Conservation (phyloP, 64 coral and sea anemone species). For the Montipora foliosa region DNA sequence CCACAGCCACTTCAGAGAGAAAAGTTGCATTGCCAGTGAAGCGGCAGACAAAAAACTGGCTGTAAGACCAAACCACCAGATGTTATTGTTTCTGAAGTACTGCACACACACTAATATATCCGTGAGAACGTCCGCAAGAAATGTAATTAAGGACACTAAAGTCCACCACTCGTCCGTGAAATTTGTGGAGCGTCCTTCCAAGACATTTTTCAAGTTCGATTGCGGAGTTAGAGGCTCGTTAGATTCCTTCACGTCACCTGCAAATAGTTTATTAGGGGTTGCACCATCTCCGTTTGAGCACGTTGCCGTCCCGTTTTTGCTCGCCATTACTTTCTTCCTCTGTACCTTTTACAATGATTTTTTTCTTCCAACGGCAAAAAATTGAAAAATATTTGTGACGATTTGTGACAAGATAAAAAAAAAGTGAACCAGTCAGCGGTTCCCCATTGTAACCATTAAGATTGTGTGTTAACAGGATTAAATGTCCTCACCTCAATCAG, state of each 20-base stretch:
- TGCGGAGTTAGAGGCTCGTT: neutral
- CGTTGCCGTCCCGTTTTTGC: neutral
- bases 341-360: neutral
- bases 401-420: neutral
- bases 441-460: neutral
- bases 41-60: neutral
- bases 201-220: neutral
- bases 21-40: conserved; percentile 58
- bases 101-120: conserved; percentile 51
- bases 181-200: conserved; percentile 41
- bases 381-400: no score
- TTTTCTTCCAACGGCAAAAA: neutral
- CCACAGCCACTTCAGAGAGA: conserved; percentile 61
- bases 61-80: conserved; percentile 54
- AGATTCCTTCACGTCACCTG: neutral
- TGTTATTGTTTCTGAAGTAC: conserved; percentile 43
- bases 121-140: conserved; percentile 41
- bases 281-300: neutral
- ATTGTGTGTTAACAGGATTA: neutral
- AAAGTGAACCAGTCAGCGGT: conserved; percentile 12
- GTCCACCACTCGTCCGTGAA: conserved; percentile 32
- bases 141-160: conserved; percentile 17
- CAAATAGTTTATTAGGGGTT: neutral
- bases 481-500: neutral
- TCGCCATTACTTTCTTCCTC: conserved; percentile 7